Evolutionary conservation across 2,797 vertebrate genomes (phyloP), one percentile per base, ranked within the genome.

Genomic region (Cossypha caffra): DNA sequence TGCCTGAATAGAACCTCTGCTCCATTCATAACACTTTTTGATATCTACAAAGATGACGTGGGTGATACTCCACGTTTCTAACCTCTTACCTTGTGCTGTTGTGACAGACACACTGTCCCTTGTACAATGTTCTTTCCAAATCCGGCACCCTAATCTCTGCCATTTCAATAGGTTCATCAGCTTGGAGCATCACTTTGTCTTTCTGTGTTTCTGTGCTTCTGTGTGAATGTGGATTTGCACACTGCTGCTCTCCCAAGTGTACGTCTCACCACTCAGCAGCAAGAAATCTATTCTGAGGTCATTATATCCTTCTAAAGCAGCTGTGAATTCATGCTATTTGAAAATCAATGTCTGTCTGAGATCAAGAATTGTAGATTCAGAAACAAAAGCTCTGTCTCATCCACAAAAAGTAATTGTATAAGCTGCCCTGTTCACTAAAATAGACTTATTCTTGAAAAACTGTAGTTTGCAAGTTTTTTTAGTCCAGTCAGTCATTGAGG

Each of bases 91-190:
- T 7, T 18, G 1, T 67, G 61, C 24, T 90, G 37, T 71, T 74
- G 20, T 48, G 48, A 55, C 23, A 63, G 61, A 58, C 11, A 63
- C 23, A 9, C 4, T 71, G 33, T 28, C 29, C 29, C 26, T 63
- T 13, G 2, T 31, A 28, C 31, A 50, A 10, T 0, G 0, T 1
- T 0, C 31, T 59, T 51, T 25, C 23, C 40, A 85, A 66, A 66
- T 17, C 10, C 15, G 37, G 10, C 28, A 28, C 10, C 21, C 58
- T 59, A 31, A 75, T 90, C 55, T 54, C 37, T 71, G 21, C 21
- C 31, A 2, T 86, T 85, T 79, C 59, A 55, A 8, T 21, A 37
- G 8, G 16, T 75, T 52, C 21, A 58, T 81, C 16, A 57, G 0
- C 18, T 38, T 72, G n/a, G 10, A 74, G 9, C 24, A 26, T 57